Conservation (phyloP, 2,797 vertebrate genomes). For the Polyboroides typus region DNA sequence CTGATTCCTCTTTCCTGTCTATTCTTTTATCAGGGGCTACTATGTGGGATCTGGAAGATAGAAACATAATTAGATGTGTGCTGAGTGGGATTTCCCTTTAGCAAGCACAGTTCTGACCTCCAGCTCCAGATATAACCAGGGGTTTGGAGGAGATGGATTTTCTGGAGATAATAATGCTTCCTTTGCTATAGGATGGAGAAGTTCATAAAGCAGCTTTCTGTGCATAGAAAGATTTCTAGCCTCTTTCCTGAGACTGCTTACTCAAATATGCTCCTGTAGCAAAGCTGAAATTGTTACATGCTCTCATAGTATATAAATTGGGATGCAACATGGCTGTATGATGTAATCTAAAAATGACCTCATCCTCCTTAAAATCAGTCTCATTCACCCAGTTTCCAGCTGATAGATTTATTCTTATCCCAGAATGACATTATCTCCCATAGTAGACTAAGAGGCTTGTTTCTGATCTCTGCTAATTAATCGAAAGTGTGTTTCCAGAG, state of each 20-base stretch:
- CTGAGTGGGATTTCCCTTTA: slow-evolving; percentile 30
- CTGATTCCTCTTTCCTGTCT: neutral
- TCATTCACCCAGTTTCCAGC: neutral
- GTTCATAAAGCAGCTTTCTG: neutral
- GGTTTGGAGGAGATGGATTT: neutral
- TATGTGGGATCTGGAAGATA: neutral
- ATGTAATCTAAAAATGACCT: neutral
- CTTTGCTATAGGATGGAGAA: neutral
- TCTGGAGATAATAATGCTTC: neutral
- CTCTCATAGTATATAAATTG: neutral
- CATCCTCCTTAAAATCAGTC: slow-evolving; percentile 16
- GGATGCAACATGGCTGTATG: neutral
- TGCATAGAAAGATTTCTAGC: neutral
- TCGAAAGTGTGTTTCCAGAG: neutral
- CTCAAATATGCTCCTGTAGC: neutral
- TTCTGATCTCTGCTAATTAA: slow-evolving; percentile 15
- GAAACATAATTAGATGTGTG: slow-evolving; percentile 12
- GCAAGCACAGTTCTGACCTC: neutral
- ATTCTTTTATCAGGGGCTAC: neutral
- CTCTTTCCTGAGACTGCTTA: neutral
- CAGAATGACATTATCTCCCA: neutral
- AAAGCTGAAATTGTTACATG: neutral
- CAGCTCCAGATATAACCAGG: neutral
- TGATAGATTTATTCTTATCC: slow-evolving; percentile 3
- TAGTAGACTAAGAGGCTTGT: neutral